Conservation (phyloP, 64 coral and sea anemone species). For the Orbicella faveolata region DNA sequence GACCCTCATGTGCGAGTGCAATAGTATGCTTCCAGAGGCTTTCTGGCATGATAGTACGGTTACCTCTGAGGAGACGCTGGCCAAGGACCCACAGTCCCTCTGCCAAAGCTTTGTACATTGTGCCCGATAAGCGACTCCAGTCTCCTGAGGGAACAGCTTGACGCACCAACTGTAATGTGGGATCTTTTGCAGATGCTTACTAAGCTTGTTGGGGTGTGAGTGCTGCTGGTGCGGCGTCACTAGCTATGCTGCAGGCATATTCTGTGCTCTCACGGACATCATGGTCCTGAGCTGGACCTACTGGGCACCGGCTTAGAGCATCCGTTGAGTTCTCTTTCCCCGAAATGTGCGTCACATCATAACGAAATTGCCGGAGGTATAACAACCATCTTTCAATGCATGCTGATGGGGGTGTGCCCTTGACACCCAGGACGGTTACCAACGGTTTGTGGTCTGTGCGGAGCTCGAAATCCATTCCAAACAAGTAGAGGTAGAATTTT, state of each 20-base stretch:
- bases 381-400: too few relatives aligned
- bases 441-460: too few relatives aligned
- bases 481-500: too few relatives aligned
- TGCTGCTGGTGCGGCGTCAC: neutral
- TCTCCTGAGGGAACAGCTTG: slow-evolving; percentile 1
- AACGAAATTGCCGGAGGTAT: neutral
- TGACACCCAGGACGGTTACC: too few relatives aligned
- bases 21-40: slow-evolving; percentile 21
- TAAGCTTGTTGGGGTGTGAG: slow-evolving; percentile 29
- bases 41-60: neutral
- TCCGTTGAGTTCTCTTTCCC: slow-evolving; percentile 24
- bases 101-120: slow-evolving; percentile 45
- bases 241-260: too few relatives aligned
- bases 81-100: slow-evolving; percentile 29
- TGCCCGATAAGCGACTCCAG: too few relatives aligned
- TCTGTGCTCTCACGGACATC: neutral
- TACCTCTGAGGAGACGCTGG: slow-evolving; percentile 19
- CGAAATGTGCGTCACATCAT: neutral
- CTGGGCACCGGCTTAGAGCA: slow-evolving; percentile 41
- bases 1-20: neutral
- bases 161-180: neutral
- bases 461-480: too few relatives aligned
- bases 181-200: slow-evolving; percentile 6
- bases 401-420: too few relatives aligned
- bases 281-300: neutral